These are phyloP conservation scores for Tamias sibiricus DNA, from an alignment of 2,113 vertebrate species.

Conservation along the genomic window DNA sequence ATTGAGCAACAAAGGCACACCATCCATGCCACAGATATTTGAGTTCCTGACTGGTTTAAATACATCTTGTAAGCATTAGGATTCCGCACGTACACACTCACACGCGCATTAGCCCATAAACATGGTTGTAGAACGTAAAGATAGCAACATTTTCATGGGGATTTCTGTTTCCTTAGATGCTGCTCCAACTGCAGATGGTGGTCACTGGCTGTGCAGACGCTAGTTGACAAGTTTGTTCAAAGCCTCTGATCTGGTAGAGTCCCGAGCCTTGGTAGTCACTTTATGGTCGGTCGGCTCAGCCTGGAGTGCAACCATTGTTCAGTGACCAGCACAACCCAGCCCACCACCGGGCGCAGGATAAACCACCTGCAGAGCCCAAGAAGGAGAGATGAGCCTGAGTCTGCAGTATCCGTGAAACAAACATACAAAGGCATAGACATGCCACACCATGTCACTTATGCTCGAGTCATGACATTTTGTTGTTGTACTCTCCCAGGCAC, in stretches of 20 bases:
- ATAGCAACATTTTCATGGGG: neutral
- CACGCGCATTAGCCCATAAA: no score
- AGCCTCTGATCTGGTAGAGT: neutral
- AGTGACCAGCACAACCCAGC: no score
- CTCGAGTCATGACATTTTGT: neutral
- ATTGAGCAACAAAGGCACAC: neutral
- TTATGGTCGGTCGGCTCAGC: neutral
- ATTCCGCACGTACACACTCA: neutral
- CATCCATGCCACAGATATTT: neutral
- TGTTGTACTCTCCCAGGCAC: neutral
- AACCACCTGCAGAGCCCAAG: no score
- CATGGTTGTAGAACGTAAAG: neutral
- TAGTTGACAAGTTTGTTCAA: neutral
- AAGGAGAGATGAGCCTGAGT: neutral
- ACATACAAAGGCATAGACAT: neutral
- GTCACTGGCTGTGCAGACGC: no score
- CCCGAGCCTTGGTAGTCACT: neutral
- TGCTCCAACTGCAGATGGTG: neutral
- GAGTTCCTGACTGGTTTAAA: neutral
- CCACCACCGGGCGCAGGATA: fast-evolving
- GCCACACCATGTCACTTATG: neutral
- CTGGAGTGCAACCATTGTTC: neutral
- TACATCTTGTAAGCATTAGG: neutral
- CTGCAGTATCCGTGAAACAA: fast-evolving
- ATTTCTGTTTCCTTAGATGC: neutral